These are phyloP conservation scores for Heliconius himera DNA, from an alignment of 1,140 invertebrate genomes.

Conservation along the genomic window DNA sequence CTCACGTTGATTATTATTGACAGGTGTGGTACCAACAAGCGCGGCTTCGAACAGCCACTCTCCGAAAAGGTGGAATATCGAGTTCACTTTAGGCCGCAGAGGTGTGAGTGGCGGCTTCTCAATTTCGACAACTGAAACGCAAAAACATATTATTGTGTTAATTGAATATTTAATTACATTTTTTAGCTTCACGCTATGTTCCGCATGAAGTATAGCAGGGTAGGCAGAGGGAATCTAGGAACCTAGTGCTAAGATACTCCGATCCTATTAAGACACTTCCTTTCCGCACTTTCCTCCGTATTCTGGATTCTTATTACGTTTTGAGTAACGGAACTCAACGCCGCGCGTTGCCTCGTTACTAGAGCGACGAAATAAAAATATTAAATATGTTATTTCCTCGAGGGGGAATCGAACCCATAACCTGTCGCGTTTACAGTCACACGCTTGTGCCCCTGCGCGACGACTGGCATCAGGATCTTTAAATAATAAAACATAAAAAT, in stretches of 20 bases:
- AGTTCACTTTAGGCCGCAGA: conserved; percentile 92
- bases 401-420: too few relatives aligned
- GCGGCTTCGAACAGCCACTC: conserved; percentile 98
- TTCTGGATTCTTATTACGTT: background rate
- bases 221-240: background rate
- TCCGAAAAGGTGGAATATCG: conserved; percentile 97
- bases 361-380: too few relatives aligned
- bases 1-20: conserved; percentile 59
- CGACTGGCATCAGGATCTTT: background rate
- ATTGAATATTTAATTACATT: too few relatives aligned
- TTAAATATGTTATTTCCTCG: too few relatives aligned
- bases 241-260: background rate
- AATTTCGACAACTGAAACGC: conserved; percentile 65
- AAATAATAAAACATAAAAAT: background rate
- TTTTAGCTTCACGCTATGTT: too few relatives aligned
- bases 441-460: too few relatives aligned
- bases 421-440: too few relatives aligned
- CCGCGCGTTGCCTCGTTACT: background rate
- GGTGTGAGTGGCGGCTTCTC: conserved; percentile 86
- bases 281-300: background rate
- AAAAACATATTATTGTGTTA: background rate
- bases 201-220: background rate
- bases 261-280: background rate
- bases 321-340: background rate
- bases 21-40: conserved; percentile 86